Evolutionary conservation across 2,888 invertebrate genomes (phyloP).

Genomic region (Gastrophysa polygoni): DNA sequence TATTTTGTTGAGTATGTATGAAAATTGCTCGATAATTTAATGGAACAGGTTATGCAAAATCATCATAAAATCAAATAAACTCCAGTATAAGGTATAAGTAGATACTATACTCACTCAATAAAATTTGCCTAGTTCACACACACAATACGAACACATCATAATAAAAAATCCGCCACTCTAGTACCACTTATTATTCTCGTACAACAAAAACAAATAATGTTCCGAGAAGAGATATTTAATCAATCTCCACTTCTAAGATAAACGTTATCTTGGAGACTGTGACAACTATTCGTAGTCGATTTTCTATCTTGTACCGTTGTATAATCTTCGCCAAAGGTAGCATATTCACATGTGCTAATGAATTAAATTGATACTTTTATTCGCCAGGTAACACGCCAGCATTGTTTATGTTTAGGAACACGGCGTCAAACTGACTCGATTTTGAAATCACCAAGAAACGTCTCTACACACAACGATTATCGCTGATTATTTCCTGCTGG

Average conservation of each 20-base stretch:
- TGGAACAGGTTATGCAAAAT: too few relatives aligned
- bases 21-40: too few relatives aligned
- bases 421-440: too few relatives aligned
- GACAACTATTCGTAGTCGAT: conserved; percentile 3
- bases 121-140: too few relatives aligned
- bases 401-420: conserved; percentile 26
- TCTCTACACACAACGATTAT: too few relatives aligned
- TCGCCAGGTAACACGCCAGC: conserved; percentile 24
- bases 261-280: conserved; percentile 12
- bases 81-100: too few relatives aligned
- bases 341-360: background rate
- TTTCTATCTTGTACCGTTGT: conserved; percentile 9
- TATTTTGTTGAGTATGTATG: too few relatives aligned
- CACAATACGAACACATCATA: background rate
- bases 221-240: conserved; percentile 3
- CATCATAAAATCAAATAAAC: too few relatives aligned
- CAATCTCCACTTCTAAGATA: conserved; percentile 10
- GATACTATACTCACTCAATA: too few relatives aligned
- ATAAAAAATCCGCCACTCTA: background rate
- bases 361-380: too few relatives aligned
- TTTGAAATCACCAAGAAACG: too few relatives aligned
- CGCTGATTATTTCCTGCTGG: too few relatives aligned
- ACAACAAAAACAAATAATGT: background rate
- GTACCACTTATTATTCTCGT: conserved; percentile 4
- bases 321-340: background rate